These are phyloP conservation scores for Ochropleura leucogaster DNA, from an alignment of 2,888 invertebrate genomes.

Conservation along the genomic window DNA sequence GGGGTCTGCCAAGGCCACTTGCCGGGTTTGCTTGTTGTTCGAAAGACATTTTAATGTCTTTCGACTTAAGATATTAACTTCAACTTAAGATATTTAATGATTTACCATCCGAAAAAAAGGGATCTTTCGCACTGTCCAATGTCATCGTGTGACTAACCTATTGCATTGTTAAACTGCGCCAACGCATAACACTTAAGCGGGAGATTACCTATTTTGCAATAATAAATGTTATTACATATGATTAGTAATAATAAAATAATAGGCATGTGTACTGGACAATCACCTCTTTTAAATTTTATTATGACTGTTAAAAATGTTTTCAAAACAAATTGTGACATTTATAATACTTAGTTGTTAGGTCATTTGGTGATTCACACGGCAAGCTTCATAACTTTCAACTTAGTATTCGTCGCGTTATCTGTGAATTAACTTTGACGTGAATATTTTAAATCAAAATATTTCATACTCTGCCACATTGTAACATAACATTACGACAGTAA, in stretches of 20 bases:
- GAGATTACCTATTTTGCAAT: slow-evolving; percentile 20
- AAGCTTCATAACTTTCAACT: not conserved
- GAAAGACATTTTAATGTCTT: too few relatives aligned
- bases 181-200: not conserved
- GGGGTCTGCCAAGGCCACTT: too few relatives aligned
- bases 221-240: slow-evolving; percentile 1
- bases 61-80: too few relatives aligned
- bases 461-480: not conserved
- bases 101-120: too few relatives aligned
- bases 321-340: slow-evolving; percentile 21
- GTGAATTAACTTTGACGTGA: not conserved
- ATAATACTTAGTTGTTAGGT: not conserved
- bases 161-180: not conserved
- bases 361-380: not conserved
- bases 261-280: slow-evolving; percentile 6
- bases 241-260: slow-evolving; percentile 17
- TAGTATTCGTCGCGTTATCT: not conserved
- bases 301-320: slow-evolving; percentile 24
- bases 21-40: too few relatives aligned
- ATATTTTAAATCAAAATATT: not conserved
- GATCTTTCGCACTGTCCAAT: not conserved
- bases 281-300: slow-evolving; percentile 9
- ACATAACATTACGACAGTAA: too few relatives aligned
- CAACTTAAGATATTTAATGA: too few relatives aligned
- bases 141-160: not conserved